Evolutionary conservation across 2,113 vertebrate genomes (phyloP), one percentile per base, ranked within the genome.

Genomic region (Silurus glanis): DNA sequence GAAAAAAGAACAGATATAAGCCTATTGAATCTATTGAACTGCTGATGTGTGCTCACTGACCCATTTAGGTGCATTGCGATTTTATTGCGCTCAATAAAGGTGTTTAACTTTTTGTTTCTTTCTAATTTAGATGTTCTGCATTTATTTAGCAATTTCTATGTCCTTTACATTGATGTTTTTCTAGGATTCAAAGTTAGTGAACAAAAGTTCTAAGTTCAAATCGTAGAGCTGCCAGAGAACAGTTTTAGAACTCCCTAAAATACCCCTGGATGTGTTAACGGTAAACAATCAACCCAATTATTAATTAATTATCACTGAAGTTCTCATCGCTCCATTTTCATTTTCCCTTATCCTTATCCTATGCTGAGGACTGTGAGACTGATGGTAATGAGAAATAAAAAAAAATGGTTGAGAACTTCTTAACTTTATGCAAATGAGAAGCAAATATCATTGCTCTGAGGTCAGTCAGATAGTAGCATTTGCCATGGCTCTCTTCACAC

Each of bases 371-470:
- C 47, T 47, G 8, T 47, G 69, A 45, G 7, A 45, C 69, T 45
- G 47, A 19, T 21, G 7, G 37, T 72, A 17, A 47, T 21, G 45
- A 21, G 45, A 72, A 45, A 3, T 47, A 7, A 72, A 47, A 47
- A 72, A 47, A 47, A n/a, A n/a, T n/a, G n/a, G 37, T 19, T 21
- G 8, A 21, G 45, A 72, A 72, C 69, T 8, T 72, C 69, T 72
- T 37, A 72, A 72, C 37, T 51, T 75, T n/a, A 75, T 75, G 47
- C 19, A 75, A 75, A 75, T 51, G 47, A 75, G 72, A 75, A 51
- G 72, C 72, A 51, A 75, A 75, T 75, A 75, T 75, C 47, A 75
- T 75, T 75, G 72, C 72, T 51, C 72, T 12, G 47, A 75, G 72
- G 72, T 51, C 47, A 51, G 9, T 51, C 45, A 51, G 45, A 75